Evolutionary conservation across 2,888 invertebrate genomes (phyloP).

Genomic region (Sabatieria punctata): DNA sequence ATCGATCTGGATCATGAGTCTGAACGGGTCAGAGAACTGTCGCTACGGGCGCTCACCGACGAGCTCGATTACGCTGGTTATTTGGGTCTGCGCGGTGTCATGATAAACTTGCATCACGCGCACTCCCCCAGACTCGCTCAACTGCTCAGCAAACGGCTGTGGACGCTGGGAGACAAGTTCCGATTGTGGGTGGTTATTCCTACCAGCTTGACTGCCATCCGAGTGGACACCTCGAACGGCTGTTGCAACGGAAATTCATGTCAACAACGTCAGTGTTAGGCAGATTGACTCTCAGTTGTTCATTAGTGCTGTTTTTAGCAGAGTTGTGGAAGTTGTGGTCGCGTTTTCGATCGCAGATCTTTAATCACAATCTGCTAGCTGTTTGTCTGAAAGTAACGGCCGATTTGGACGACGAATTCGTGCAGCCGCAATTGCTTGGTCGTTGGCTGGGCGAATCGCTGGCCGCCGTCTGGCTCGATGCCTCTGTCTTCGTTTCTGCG

Average conservation of each 20-base stretch:
- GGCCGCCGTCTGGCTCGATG: slow-evolving; percentile 12
- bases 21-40: background rate
- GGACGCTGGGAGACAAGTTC: background rate
- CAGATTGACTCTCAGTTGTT: no score
- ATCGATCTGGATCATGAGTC: background rate
- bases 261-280: no score
- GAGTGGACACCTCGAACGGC: no score
- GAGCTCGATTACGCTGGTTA: background rate
- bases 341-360: background rate
- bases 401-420: slow-evolving; percentile 87
- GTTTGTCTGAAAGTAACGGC: slow-evolving; percentile 82
- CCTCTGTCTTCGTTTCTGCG: slow-evolving; percentile 10
- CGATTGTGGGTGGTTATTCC: background rate
- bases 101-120: background rate
- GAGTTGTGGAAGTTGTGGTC: background rate
- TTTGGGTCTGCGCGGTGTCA: background rate
- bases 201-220: no score
- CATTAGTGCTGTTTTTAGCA: no score
- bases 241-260: no score
- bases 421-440: slow-evolving; percentile 89
- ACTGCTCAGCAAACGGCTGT: background rate
- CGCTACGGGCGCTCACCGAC: background rate
- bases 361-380: slow-evolving; percentile 38
- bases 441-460: slow-evolving; percentile 50
- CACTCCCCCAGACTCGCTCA: background rate